phyloP scores from a whole-genome alignment of 2,888 invertebrate genomes.

The Mimumesa dahlbomi region DNA sequence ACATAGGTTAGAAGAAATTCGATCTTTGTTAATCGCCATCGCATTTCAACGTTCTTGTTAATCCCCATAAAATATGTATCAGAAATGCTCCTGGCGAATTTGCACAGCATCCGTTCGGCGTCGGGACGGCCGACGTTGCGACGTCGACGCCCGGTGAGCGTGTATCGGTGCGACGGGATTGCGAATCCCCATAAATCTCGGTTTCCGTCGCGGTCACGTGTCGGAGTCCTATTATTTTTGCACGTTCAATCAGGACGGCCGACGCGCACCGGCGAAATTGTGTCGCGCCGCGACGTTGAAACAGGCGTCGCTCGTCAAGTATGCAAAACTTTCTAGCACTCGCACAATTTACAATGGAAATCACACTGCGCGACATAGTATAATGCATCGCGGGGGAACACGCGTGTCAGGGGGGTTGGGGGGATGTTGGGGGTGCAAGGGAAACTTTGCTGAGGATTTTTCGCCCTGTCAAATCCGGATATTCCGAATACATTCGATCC shows the following conservation, averaged over 20 bases:
- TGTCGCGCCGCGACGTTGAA: conserved; percentile 6
- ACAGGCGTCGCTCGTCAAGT: conserved; percentile 59
- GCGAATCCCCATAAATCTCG: conserved; percentile 14
- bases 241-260: conserved; percentile 24
- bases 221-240: conserved; percentile 29
- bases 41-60: too few relatives aligned
- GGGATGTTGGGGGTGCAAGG: too few relatives aligned
- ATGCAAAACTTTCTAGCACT: conserved; percentile 65
- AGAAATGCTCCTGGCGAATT: too few relatives aligned
- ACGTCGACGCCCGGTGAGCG: neutral
- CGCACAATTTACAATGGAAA: conserved; percentile 68
- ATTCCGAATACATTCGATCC: conserved; percentile 33
- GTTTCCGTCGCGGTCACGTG: conserved; percentile 4
- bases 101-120: too few relatives aligned
- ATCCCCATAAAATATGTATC: too few relatives aligned
- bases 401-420: conserved; percentile 3
- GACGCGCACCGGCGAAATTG: conserved; percentile 3
- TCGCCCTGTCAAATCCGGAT: conserved; percentile 26
- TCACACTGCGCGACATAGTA: conserved; percentile 36
- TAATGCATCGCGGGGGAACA: conserved; percentile 13
- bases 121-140: too few relatives aligned
- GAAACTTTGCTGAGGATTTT: conserved; percentile 32
- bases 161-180: conserved; percentile 2
- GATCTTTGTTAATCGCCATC: too few relatives aligned
- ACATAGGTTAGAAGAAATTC: too few relatives aligned